phyloP scores from a whole-genome alignment of 2,888 invertebrate species.

The Catocala fraxini region DNA sequence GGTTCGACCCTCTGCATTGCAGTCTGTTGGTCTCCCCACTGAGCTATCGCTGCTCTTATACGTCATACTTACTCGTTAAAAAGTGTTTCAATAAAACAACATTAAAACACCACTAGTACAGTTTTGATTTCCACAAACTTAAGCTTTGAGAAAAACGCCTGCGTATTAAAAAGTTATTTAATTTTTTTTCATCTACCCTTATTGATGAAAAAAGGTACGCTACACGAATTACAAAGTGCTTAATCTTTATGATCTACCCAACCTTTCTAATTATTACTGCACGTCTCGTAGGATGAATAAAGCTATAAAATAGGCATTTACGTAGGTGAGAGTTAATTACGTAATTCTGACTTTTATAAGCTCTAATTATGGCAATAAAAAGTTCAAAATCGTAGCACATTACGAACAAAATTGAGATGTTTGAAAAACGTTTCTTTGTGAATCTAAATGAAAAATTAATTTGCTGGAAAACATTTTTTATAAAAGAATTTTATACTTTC shows the following conservation, averaged over 20 bases:
- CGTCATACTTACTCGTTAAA: no score
- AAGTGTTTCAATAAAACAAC: no score
- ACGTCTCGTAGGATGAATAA: slow-evolving; percentile 7
- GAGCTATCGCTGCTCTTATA: no score
- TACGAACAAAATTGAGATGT: neutral
- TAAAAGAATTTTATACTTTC: no score
- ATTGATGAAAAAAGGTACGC: slow-evolving; percentile 7
- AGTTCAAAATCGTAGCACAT: slow-evolving; percentile 6
- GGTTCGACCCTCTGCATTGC: no score
- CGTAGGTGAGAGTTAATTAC: slow-evolving; percentile 16
- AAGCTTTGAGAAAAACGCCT: no score
- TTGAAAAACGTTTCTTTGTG: slow-evolving; percentile 1
- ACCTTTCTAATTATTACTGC: slow-evolving; percentile 21
- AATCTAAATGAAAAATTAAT: neutral
- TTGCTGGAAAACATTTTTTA: neutral
- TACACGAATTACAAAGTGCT: slow-evolving; percentile 16
- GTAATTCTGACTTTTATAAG: slow-evolving; percentile 23
- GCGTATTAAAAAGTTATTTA: no score
- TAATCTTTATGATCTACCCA: slow-evolving; percentile 18
- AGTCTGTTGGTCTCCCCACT: no score
- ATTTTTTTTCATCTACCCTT: neutral
- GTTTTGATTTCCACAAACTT: no score
- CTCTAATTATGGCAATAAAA: slow-evolving; percentile 16
- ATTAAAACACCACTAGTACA: no score
- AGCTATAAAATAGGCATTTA: slow-evolving; percentile 23